These are phyloP conservation scores for Stegodyphus dumicola DNA, from an alignment of 1,140 invertebrate species.

Conservation along the genomic window DNA sequence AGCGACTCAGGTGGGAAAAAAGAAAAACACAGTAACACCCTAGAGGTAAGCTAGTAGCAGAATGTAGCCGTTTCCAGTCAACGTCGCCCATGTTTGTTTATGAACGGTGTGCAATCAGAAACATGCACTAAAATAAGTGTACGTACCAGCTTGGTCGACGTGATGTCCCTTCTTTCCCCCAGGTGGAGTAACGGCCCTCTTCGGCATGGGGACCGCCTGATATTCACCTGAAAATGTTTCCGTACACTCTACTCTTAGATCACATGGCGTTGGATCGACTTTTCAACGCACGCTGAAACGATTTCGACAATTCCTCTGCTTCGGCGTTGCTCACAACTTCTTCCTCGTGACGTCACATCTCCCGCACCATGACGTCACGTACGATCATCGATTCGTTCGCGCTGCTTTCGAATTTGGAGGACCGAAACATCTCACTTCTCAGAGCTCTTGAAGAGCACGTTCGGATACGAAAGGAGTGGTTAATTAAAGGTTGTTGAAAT, in stretches of 20 bases:
- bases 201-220: background rate
- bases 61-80: too few relatives aligned
- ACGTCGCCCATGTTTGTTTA: too few relatives aligned
- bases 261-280: background rate
- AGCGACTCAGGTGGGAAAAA: background rate
- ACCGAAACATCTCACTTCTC: too few relatives aligned
- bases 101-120: too few relatives aligned
- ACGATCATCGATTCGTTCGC: background rate
- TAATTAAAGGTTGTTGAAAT: too few relatives aligned
- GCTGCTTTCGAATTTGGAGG: too few relatives aligned
- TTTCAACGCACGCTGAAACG: background rate
- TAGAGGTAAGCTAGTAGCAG: background rate
- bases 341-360: background rate
- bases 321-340: background rate
- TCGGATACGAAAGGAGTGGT: too few relatives aligned
- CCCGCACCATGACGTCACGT: background rate
- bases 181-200: background rate
- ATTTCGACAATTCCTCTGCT: background rate
- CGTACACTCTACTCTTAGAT: background rate
- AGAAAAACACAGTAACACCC: background rate
- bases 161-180: background rate
- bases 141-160: background rate
- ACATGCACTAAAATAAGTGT: too few relatives aligned
- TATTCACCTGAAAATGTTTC: too few relatives aligned
- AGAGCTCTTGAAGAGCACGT: too few relatives aligned